These are phyloP conservation scores for Drosophila paracracens DNA, from an alignment of 2,888 invertebrate species.

Conservation along the genomic window DNA sequence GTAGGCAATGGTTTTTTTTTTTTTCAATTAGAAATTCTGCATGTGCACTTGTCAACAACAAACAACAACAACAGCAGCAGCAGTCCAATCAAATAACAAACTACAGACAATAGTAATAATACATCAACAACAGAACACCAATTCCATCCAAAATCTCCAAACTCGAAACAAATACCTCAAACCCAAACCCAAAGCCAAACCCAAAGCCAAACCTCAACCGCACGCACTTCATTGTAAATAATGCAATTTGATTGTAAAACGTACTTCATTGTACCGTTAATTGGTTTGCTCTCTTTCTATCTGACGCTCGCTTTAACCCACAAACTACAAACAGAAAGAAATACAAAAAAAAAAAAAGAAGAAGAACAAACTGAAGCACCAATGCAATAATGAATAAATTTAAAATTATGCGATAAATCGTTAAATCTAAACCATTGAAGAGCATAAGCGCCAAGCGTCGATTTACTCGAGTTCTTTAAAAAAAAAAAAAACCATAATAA, in stretches of 20 bases:
- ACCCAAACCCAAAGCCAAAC: slow-evolving; percentile 1
- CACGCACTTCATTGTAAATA: slow-evolving; percentile 73
- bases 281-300: slow-evolving; percentile 49
- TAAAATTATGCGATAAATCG: slow-evolving; percentile 20
- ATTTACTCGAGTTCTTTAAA: slow-evolving; percentile 59
- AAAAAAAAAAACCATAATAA: background rate
- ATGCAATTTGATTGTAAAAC: slow-evolving; percentile 46
- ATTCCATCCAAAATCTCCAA: slow-evolving; percentile 12
- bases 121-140: slow-evolving; percentile 28
- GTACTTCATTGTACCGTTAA: slow-evolving; percentile 46
- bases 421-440: slow-evolving; percentile 60
- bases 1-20: slow-evolving; percentile 51
- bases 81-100: slow-evolving; percentile 6
- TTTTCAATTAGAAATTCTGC: slow-evolving; percentile 48
- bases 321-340: slow-evolving; percentile 3
- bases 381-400: slow-evolving; percentile 11
- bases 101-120: slow-evolving; percentile 8
- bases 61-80: slow-evolving; percentile 21
- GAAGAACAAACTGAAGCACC: background rate
- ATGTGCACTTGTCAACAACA: slow-evolving; percentile 58
- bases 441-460: slow-evolving; percentile 78
- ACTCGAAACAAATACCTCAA: slow-evolving; percentile 6
- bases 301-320: slow-evolving; percentile 40
- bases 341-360: background rate
- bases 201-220: slow-evolving; percentile 17